Evolutionary conservation across 2,888 invertebrate genomes (phyloP).

Genomic region (Empis stercorea): DNA sequence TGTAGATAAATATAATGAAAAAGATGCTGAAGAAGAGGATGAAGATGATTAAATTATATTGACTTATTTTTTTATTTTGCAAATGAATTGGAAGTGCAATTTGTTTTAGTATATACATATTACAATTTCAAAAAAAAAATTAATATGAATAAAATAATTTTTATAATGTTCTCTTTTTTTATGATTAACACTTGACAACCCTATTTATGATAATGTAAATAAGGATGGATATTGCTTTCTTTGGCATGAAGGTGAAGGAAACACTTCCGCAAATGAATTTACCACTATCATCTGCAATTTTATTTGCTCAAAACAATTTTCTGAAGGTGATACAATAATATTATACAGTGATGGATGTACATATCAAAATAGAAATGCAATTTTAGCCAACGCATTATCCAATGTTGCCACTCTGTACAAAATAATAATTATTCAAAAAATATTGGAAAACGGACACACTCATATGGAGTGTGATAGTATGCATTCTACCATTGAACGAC

Average conservation of each 20-base stretch:
- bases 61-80: background rate
- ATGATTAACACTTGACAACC: too few relatives aligned
- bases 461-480: background rate
- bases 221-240: background rate
- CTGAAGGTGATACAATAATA: background rate
- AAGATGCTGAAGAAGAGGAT: background rate
- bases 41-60: background rate
- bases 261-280: background rate
- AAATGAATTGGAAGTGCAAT: background rate
- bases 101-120: background rate
- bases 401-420: background rate
- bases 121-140: background rate
- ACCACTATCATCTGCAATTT: background rate
- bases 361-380: background rate
- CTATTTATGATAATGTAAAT: too few relatives aligned
- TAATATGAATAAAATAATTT: background rate
- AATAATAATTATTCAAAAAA: background rate
- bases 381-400: background rate
- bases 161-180: background rate
- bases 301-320: background rate
- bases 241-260: background rate
- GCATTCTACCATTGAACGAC: background rate
- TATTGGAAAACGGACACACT: background rate
- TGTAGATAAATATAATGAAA: background rate
- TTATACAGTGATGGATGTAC: constrained; percentile 1